phyloP scores from a whole-genome alignment of 2,113 vertebrate species.

The Barbus barbus region DNA sequence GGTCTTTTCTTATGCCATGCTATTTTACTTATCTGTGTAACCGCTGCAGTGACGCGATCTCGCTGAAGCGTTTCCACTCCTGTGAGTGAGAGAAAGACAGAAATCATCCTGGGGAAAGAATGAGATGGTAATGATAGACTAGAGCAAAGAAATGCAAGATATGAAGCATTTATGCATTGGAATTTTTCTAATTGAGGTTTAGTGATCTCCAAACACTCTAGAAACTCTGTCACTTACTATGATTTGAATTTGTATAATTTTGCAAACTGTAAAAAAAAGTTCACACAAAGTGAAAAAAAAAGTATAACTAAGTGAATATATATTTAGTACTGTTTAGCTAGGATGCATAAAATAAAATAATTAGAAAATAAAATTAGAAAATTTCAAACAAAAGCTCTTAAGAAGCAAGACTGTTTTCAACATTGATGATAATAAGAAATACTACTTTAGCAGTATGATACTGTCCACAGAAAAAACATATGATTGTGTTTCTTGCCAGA shows the following conservation, averaged over 20 bases:
- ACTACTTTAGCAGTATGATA: too few species aligned
- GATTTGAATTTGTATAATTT: background rate
- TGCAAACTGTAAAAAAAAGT: background rate
- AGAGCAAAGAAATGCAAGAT: background rate
- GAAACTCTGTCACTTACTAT: background rate
- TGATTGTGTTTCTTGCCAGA: too few species aligned
- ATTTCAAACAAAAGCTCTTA: too few species aligned
- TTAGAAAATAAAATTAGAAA: too few species aligned
- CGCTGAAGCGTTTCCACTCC: slow-evolving; percentile 80
- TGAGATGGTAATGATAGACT: slow-evolving; percentile 34
- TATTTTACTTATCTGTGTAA: slow-evolving; percentile 96
- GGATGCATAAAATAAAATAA: background rate
- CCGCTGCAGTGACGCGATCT: slow-evolving; percentile 87
- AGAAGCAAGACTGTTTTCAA: too few species aligned
- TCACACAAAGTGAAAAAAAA: background rate
- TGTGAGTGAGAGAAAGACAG: slow-evolving; percentile 54
- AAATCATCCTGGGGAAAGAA: slow-evolving; percentile 38
- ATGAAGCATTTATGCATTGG: background rate
- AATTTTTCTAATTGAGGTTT: background rate
- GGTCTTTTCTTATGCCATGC: slow-evolving; percentile 89
- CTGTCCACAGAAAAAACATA: too few species aligned
- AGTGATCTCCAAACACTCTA: background rate
- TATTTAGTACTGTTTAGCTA: background rate
- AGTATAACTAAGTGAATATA: background rate
- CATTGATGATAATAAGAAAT: too few species aligned